These are phyloP conservation scores for Agrochola circellaris DNA, from an alignment of 2,888 invertebrate genomes.

Conservation along the genomic window DNA sequence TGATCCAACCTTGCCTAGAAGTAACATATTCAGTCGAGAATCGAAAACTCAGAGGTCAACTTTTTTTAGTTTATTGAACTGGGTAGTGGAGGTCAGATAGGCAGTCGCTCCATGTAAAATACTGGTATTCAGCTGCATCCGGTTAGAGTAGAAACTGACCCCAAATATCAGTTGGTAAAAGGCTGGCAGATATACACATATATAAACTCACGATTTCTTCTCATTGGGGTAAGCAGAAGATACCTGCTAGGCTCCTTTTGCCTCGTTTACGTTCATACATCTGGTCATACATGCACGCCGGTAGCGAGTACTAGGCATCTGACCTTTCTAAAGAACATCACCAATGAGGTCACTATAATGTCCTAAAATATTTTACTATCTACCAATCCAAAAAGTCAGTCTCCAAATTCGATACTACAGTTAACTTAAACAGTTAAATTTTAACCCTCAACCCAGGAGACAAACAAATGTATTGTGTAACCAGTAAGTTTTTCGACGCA, in stretches of 20 bases:
- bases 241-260: background rate
- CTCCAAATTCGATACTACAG: background rate
- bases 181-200: background rate
- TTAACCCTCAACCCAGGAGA: conserved; percentile 28
- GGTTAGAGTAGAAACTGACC: background rate
- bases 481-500: conserved; percentile 29
- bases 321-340: background rate
- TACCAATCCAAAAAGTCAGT: background rate
- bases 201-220: background rate
- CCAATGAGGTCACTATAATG: background rate
- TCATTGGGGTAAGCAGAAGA: background rate
- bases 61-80: no score
- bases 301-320: background rate
- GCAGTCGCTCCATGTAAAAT: no score
- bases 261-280: background rate
- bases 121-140: background rate
- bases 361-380: background rate
- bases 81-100: no score
- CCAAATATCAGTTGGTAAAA: background rate
- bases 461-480: conserved; percentile 48
- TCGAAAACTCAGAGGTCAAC: no score
- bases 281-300: background rate
- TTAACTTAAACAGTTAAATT: background rate
- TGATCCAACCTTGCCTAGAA: no score
- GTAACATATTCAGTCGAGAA: no score